These are phyloP conservation scores for Eupeodes corollae DNA, from an alignment of 1,140 invertebrate genomes.

Conservation along the genomic window DNA sequence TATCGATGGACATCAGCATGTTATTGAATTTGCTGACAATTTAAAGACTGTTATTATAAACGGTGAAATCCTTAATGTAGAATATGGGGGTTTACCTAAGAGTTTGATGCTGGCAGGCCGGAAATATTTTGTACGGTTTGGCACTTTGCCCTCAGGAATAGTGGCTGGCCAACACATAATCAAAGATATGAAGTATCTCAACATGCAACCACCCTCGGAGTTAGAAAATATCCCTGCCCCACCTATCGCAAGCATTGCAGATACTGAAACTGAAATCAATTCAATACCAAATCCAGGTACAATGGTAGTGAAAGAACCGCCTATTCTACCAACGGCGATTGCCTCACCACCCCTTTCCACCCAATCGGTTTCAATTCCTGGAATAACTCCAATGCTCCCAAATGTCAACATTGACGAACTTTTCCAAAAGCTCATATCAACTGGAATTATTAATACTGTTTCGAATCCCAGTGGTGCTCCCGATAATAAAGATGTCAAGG, in stretches of 20 bases:
- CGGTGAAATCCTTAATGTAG: slow-evolving; percentile 66
- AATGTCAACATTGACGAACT: slow-evolving; percentile 68
- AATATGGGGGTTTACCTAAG: slow-evolving; percentile 87
- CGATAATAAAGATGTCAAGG: slow-evolving; percentile 30
- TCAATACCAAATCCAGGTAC: background rate
- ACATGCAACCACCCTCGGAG: slow-evolving; percentile 31
- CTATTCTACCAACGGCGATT: background rate
- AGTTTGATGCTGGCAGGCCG: slow-evolving; percentile 67
- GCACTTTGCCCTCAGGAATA: slow-evolving; percentile 63
- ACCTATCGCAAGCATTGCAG: background rate
- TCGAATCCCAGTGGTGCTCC: slow-evolving; percentile 8
- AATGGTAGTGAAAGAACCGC: background rate
- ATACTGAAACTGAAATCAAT: background rate
- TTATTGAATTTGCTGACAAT: slow-evolving; percentile 66
- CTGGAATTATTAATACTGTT: slow-evolving; percentile 60
- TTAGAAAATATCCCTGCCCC: background rate
- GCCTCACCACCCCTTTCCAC: too few relatives aligned
- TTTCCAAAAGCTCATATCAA: slow-evolving; percentile 70
- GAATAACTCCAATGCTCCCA: slow-evolving; percentile 8
- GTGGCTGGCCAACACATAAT: slow-evolving; percentile 57
- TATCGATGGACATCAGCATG: slow-evolving; percentile 61
- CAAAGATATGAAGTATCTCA: slow-evolving; percentile 49
- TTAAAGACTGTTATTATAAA: slow-evolving; percentile 70
- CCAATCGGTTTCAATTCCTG: too few relatives aligned
- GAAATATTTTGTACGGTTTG: slow-evolving; percentile 73